Conservation (phyloP, 92 coral and sea anemone species). For the Plumapathes pennacea region DNA sequence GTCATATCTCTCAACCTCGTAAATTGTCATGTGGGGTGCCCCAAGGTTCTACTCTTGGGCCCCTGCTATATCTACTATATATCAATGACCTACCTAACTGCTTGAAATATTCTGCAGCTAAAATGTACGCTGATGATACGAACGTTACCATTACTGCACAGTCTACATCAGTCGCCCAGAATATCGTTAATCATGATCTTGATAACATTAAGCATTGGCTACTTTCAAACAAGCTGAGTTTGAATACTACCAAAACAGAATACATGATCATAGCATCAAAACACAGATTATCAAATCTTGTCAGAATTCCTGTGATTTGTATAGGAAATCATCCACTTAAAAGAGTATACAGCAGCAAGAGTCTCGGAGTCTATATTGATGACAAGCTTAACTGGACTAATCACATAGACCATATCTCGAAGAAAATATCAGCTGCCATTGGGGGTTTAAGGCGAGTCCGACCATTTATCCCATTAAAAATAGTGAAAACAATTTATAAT, state of each 20-base stretch:
- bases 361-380: conserved; percentile 15
- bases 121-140: conserved; percentile 14
- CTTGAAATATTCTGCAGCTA: background rate
- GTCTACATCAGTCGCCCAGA: background rate
- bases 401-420: conserved; percentile 2
- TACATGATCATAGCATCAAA: conserved; percentile 10
- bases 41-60: conserved; percentile 4
- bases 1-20: background rate
- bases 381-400: conserved; percentile 13
- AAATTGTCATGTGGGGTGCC: conserved; percentile 10
- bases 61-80: conserved; percentile 6
- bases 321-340: background rate
- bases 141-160: background rate
- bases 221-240: conserved; percentile 9
- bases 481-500: background rate
- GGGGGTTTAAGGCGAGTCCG: conserved; percentile 4
- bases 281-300: background rate
- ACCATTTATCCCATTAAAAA: background rate
- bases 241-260: conserved; percentile 4
- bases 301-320: background rate
- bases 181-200: background rate
- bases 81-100: conserved; percentile 18
- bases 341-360: background rate
- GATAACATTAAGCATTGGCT: conserved; percentile 10
- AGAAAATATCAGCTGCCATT: conserved; percentile 5